A percentile compares a stretch with the other conserved stretches of the same genome.
Conservation (phyloP, 2,113 vertebrate genomes). For the Gallinago media region DNA sequence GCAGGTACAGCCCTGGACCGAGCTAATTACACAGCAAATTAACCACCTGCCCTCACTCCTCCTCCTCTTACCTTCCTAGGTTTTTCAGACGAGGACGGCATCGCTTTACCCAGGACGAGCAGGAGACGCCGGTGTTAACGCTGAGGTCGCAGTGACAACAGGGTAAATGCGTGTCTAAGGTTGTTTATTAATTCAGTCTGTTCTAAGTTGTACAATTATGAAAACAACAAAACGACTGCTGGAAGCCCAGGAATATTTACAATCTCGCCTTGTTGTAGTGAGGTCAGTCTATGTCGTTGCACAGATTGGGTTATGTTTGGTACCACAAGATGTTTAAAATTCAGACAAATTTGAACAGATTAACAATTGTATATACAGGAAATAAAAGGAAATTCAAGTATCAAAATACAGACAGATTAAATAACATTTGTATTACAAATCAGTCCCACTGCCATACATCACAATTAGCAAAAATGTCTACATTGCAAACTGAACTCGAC, state of each 20-base stretch:
- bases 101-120: neutral
- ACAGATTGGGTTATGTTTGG: constrained; percentile 81
- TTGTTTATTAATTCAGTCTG: constrained; percentile 88
- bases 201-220: constrained; percentile 89
- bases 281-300: constrained; percentile 84
- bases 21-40: rapidly evolving
- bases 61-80: neutral
- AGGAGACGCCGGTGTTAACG: neutral
- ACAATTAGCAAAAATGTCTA: constrained; percentile 82
- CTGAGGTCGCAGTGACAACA: neutral
- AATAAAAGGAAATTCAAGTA: constrained; percentile 95
- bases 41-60: neutral
- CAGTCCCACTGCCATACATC: constrained; percentile 81
- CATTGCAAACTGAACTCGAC: constrained; percentile 77
- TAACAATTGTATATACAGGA: constrained; percentile 90
- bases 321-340: constrained; percentile 88
- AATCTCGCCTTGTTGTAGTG: constrained; percentile 84
- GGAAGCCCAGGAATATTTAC: constrained; percentile 94
- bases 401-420: constrained; percentile 97
- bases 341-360: constrained; percentile 80
- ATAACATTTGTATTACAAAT: constrained; percentile 89
- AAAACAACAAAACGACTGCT: constrained; percentile 93
- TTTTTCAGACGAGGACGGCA: rapidly evolving
- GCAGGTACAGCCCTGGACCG: rapidly evolving
- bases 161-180: constrained; percentile 37